phyloP scores from a whole-genome alignment of 2,797 vertebrate genomes.

The Geotrypetes seraphini region DNA sequence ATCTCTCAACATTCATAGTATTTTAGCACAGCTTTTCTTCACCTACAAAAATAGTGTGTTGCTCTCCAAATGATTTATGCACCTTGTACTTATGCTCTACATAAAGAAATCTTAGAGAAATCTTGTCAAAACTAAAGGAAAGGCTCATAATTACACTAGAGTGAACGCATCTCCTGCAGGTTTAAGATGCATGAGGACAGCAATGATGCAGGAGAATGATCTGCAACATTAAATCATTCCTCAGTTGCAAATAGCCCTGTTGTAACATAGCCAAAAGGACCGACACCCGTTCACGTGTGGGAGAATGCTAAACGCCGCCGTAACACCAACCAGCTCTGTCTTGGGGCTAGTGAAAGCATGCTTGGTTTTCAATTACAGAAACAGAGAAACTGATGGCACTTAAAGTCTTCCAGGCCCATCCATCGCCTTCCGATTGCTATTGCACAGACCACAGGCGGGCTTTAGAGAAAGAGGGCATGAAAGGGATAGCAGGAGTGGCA shows the following conservation, averaged over 20 bases:
- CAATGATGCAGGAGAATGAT: constrained; percentile 20
- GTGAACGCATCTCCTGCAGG: constrained; percentile 21
- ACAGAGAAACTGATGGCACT: too few species aligned
- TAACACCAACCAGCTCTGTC: too few species aligned
- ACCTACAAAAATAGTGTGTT: fast-evolving
- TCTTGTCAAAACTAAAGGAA: constrained; percentile 24
- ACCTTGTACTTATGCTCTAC: background rate
- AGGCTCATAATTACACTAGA: constrained; percentile 19
- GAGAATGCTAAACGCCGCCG: too few species aligned
- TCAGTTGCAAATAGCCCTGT: constrained; percentile 21
- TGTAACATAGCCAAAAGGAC: constrained; percentile 3
- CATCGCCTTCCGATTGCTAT: too few species aligned
- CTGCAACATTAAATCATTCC: constrained; percentile 14
- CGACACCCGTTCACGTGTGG: too few species aligned
- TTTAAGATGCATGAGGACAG: too few species aligned
- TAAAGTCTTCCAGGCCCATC: too few species aligned
- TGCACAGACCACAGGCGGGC: too few species aligned
- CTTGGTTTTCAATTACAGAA: too few species aligned
- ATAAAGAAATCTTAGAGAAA: constrained; percentile 11
- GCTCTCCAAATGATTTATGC: constrained; percentile 17
- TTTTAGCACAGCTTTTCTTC: constrained; percentile 13
- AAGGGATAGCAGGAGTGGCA: too few species aligned
- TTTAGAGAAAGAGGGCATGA: too few species aligned
- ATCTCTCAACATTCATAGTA: constrained; percentile 13
- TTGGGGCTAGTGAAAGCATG: too few species aligned